Evolutionary conservation across 2,888 invertebrate species (phyloP).

Genomic region (Pachymerium ferrugineum): DNA sequence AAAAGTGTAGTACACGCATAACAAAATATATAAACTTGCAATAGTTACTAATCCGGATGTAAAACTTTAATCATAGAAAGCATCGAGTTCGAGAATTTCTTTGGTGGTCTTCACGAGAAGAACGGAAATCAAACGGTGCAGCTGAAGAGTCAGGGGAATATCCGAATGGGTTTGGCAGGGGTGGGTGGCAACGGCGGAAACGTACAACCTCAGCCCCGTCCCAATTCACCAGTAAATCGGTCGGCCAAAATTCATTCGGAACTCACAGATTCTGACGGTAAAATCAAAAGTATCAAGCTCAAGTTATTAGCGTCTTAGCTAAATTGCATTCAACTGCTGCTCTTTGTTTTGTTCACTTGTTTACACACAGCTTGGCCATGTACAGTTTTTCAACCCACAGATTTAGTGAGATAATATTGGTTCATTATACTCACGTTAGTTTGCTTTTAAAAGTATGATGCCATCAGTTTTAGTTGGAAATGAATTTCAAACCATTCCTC

Average conservation of each 20-base stretch:
- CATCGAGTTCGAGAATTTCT: slow-evolving; percentile 31
- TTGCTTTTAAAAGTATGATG: background rate
- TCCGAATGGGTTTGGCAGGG: background rate
- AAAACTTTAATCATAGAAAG: background rate
- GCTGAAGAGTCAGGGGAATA: background rate
- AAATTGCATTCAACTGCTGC: background rate
- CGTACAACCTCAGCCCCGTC: background rate
- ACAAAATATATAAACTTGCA: background rate
- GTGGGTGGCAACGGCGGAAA: background rate
- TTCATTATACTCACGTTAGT: no score
- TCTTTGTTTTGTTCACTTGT: background rate
- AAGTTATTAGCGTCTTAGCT: background rate
- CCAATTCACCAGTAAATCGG: background rate
- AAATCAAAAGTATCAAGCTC: background rate
- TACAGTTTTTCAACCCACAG: background rate
- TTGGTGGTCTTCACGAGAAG: slow-evolving; percentile 29
- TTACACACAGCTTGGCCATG: background rate
- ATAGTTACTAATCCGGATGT: background rate
- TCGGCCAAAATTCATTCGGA: background rate
- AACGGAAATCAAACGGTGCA: background rate
- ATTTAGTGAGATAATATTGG: background rate
- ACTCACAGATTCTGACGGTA: slow-evolving; percentile 10
- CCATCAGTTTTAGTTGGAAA: no score
- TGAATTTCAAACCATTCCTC: no score
- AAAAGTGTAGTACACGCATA: background rate